Base-by-base conservation (phyloP, 2,888 invertebrate species). In the Erannis defoliaria region DNA sequence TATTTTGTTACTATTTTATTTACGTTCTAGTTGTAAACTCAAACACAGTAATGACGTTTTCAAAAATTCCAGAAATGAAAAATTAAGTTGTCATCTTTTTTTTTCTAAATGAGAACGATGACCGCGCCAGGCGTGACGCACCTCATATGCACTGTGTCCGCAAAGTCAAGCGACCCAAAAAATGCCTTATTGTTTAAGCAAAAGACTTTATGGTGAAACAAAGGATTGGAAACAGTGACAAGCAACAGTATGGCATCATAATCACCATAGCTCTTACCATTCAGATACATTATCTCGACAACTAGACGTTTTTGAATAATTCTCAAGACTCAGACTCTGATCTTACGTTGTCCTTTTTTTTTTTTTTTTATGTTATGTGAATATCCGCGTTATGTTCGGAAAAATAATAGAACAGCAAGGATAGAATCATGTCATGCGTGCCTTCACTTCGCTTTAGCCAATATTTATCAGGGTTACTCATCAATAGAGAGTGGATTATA, bases 21-120 rank as follows among this genome's bases (percentile, higher is more conserved):
- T 26, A 26, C 8, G 26, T 26, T 5, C 4, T 26, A 26, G 12
- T 38, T 38, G 10, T 14, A 38, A 19, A 50, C 23, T 43, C 23
- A 26, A 33, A 48, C 21, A 50, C 12, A 29, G 33, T 12, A 48
- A 31, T 19, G 50, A 29, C 38, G 31, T 38, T 55, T 42, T 38
- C 18, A n/a, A 53, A 53, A 46, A 54, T 35, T 5, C 45, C 33
- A 38, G 45, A 76, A 76, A 80, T 84, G 81, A 82, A 80, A 77
- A 79, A 82, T 77, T 88, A 86, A 89, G 80, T 89, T 86, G 88
- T 77, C 80, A 75, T 56, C 51, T 56, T 77, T 37, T 61, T 62
- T 38, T 82, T 81, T 80, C 70, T 72, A 71, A 85, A 80, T 66
- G 85, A 81, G 90, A 85, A 84, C 91, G 89, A 81, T 85, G 90